Base-by-base conservation (phyloP, 2,888 invertebrate species). In the Dicranocentrus wangi region DNA sequence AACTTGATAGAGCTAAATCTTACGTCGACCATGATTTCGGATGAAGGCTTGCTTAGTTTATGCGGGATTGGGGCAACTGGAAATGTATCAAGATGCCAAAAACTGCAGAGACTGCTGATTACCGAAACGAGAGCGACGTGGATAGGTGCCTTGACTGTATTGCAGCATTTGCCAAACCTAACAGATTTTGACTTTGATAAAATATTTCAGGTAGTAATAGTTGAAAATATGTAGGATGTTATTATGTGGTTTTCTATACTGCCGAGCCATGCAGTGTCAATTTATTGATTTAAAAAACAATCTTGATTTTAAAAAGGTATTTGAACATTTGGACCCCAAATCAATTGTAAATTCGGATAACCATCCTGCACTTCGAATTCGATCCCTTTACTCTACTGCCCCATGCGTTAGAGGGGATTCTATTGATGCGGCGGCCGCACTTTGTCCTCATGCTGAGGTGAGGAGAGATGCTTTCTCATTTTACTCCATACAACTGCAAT, bases 161-260 rank as follows among this genome's bases (percentile, higher is more conserved):
- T 88, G 0, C 87, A 87, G 32, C 84, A 87, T 43, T 83, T 88
- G 27, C 88, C 88, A 1, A 84, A 83, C 39, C 84, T 88, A 1
- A 83, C 84, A 7, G 87, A 88, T 23, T 87, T 88, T 61, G 88
- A 88, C 60, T 88, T 87, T 72, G 88, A 88, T 25, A 87, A 87
- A 63, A 87, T 88, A 65, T 88, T 88, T 80, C 87, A 88, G 86
- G 88, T 88, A 66, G 71, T 80, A 15, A 21, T 23, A 27, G 19
- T 39, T 8, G 39, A 7, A 39, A 8, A n/a, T 42, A 17, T 13
- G 3, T 63, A n/a, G 15, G 3, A 2, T n/a, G 23, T 25, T 58
- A 27, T 8, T 15, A 25, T 10, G 19, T 32, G n/a, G n/a, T n/a
- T n/a, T n/a, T n/a, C n/a, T n/a, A n/a, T n/a, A n/a, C n/a, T n/a